phyloP scores from a whole-genome alignment of 37 sponge, comb jelly and placozoan species.

The Chondrilla cf. caribensis region DNA sequence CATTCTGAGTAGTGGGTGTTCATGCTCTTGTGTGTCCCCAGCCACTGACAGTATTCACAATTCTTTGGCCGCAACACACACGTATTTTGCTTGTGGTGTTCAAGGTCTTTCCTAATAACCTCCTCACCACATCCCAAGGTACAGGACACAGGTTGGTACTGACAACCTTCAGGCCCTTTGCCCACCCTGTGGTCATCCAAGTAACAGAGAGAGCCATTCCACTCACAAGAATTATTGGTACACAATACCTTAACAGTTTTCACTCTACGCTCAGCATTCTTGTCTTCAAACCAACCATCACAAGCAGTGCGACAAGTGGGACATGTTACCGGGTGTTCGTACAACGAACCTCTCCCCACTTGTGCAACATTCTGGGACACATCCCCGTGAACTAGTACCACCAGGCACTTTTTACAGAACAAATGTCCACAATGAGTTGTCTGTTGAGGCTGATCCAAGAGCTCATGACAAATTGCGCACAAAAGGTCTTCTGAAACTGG shows the following conservation, averaged over 20 bases:
- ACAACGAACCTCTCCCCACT: too few relatives aligned
- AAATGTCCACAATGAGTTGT: conserved; percentile 5
- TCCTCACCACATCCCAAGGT: not conserved
- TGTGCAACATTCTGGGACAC: too few relatives aligned
- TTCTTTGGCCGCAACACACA: not conserved
- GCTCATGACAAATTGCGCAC: not conserved
- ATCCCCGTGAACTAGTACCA: too few relatives aligned
- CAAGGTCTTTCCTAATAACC: not conserved
- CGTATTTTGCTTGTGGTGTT: not conserved
- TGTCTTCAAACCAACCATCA: not conserved
- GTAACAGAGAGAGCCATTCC: not conserved
- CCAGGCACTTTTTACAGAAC: conserved; percentile 17
- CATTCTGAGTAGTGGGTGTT: not conserved
- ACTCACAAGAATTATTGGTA: not conserved
- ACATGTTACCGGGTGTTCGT: not conserved
- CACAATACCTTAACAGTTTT: not conserved
- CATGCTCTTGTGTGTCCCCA: not conserved
- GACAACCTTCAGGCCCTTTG: not conserved
- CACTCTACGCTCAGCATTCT: not conserved
- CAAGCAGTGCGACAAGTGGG: not conserved
- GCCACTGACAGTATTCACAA: not conserved
- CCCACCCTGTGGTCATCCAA: not conserved
- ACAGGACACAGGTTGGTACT: not conserved
- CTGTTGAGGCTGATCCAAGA: conserved; percentile 6
- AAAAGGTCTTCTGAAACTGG: conserved; percentile 9